Evolutionary conservation across 1,140 invertebrate species (phyloP).

Genomic region (Calephelis nemesis): DNA sequence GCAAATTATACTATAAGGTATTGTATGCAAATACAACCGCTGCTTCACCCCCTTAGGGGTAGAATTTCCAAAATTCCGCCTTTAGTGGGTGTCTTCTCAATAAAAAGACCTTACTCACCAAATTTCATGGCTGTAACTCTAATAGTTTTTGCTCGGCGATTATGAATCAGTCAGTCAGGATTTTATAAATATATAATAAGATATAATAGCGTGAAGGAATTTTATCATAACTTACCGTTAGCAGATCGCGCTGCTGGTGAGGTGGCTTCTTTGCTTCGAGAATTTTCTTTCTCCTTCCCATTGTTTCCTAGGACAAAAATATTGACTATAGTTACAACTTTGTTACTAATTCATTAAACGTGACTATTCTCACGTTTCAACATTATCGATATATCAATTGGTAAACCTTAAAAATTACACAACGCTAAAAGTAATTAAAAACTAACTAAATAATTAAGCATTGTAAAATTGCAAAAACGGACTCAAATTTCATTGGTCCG

Average conservation of each 20-base stretch:
- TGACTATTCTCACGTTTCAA: constrained; percentile 37
- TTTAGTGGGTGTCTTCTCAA: no score
- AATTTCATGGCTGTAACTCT: no score
- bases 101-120: no score
- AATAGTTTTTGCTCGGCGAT: no score
- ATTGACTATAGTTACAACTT: constrained; percentile 23
- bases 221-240: constrained; percentile 70
- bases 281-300: constrained; percentile 82
- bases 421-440: neutral
- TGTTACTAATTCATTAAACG: constrained; percentile 26
- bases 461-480: no score
- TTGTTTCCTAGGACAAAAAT: constrained; percentile 83
- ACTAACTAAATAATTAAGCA: no score
- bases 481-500: no score
- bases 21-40: no score
- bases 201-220: neutral
- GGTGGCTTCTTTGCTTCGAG: constrained; percentile 84
- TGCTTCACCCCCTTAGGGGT: no score
- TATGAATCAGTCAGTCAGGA: no score
- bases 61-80: no score
- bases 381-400: constrained; percentile 13
- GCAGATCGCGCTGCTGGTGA: constrained; percentile 83
- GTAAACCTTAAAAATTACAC: neutral
- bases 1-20: no score
- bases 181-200: neutral